Percentiles rank a stretch among this genome's conserved stretches.
These are phyloP conservation scores for Murina feae DNA, from an alignment of 2,113 vertebrate species.

Conservation along the genomic window DNA sequence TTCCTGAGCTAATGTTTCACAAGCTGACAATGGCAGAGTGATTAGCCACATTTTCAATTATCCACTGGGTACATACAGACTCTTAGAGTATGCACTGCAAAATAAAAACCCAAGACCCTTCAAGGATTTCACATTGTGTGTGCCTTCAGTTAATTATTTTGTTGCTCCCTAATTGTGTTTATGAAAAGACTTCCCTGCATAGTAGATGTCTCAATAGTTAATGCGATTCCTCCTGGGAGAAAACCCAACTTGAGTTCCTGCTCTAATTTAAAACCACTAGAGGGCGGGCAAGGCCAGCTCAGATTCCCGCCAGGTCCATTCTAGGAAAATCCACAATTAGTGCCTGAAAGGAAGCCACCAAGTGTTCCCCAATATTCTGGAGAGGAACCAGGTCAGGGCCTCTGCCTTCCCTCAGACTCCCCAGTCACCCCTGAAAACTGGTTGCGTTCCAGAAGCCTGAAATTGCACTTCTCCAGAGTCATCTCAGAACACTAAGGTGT, in stretches of 20 bases:
- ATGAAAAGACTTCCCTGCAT: not conserved
- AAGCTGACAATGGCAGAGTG: not conserved
- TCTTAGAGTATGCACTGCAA: not conserved
- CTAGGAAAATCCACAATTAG: too few species aligned
- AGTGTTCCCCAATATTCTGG: not conserved
- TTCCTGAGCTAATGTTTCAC: constrained; percentile 48
- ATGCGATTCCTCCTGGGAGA: not conserved
- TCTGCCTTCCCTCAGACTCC: not conserved
- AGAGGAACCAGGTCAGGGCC: not conserved
- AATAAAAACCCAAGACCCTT: not conserved
- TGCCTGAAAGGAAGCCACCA: not conserved
- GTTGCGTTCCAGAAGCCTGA: not conserved
- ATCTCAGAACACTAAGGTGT: not conserved
- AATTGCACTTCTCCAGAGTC: not conserved
- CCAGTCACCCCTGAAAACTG: not conserved
- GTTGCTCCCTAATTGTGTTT: not conserved
- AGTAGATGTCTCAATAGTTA: not conserved
- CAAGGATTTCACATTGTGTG: not conserved
- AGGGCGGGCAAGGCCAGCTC: constrained; percentile 69
- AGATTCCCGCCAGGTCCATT: constrained; percentile 15
- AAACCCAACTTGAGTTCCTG: not conserved
- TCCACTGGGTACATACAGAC: not conserved
- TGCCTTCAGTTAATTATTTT: not conserved
- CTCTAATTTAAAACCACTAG: constrained; percentile 43
- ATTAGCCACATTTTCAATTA: constrained; percentile 23